Base-by-base conservation (phyloP, 2,888 invertebrate species). In the Eilema sororculum region DNA sequence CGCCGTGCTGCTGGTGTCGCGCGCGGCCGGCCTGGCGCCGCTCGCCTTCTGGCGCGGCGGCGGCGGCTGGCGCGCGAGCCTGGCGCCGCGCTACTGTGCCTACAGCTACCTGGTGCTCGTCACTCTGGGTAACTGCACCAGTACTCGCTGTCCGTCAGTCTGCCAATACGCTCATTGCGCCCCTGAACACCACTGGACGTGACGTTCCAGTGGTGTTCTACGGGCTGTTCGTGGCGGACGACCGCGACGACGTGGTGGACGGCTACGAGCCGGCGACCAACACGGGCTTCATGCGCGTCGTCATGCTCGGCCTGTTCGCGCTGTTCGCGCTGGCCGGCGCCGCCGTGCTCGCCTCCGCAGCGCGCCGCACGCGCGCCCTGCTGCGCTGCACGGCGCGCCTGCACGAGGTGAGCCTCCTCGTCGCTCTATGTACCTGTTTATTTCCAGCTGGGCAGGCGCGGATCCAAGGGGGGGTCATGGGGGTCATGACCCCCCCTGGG, bases 1-100 rank as follows among this genome's bases (percentile, higher is more conserved):
- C 28, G 6, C 9, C 28, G 64, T 28, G 64, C 28, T 46, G 52
- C 0, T 3, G 16, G 13, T 12, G 65, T 60, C 46, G 30, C 65
- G 65, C 60, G 59, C 24, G 56, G 65, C 60, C 22, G 65, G 69
- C 52, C 33, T 69, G 30, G 65, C 65, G 46, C 65, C 65, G 28
- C 52, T 69, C 30, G 24, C 60, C 60, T 60, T 69, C 52, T 52
- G 24, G 60, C 65, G 69, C 65, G 65, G 60, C 2, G 2, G 33
- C 33, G 1, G 33, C 65, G 65, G 60, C 46, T 65, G 65, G 69
- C n/a, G 60, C 30, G 60, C 28, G 3, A 2, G 28, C n/a, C 20
- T 12, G 10, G 30, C 60, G 60, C 60, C 20, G 5, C 6, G 10
- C 8, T 60, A 8, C 60, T n/a, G 28, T n/a, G 60, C 30, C n/a